Conservation (phyloP, 2,888 invertebrate species). For the Sialis lutaria region DNA sequence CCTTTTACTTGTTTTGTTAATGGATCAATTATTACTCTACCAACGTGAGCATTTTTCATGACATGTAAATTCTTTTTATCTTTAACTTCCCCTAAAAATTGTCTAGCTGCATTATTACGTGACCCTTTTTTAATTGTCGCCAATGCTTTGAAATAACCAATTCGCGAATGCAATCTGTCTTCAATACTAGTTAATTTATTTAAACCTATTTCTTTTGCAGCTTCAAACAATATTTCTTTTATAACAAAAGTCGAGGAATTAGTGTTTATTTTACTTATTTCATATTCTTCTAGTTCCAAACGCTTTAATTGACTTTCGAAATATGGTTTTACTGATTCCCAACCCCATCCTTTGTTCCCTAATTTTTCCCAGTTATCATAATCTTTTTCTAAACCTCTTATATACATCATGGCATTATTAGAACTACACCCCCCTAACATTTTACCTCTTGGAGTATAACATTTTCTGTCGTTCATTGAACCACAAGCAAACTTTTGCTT, state of each 20-base stretch:
- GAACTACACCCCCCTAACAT: constrained; percentile 45
- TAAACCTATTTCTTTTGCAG: constrained; percentile 10
- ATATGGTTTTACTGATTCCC: constrained; percentile 25
- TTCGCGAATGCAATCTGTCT: constrained; percentile 20
- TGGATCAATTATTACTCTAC: constrained; percentile 28
- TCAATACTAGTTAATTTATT: constrained; percentile 9
- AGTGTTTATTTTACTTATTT: no score
- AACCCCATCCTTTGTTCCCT: constrained; percentile 45
- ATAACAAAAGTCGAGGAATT: constrained; percentile 2
- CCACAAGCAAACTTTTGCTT: constrained; percentile 23
- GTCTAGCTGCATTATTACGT: constrained; percentile 22
- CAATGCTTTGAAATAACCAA: constrained; percentile 22
- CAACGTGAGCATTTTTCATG: constrained; percentile 28
- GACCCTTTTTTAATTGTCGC: constrained; percentile 25
- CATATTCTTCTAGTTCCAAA: no score
- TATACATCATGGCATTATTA: constrained; percentile 46
- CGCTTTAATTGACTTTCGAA: constrained; percentile 18
- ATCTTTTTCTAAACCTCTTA: constrained; percentile 42
- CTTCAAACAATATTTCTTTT: constrained; percentile 9
- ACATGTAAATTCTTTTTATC: constrained; percentile 27
- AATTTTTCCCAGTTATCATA: constrained; percentile 41
- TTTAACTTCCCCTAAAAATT: constrained; percentile 22
- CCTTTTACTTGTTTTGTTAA: constrained; percentile 25
- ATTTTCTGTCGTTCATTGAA: constrained; percentile 19
- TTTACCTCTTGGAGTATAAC: constrained; percentile 40